A percentile compares a stretch with the other conserved stretches of the same genome.
Conservation (phyloP, 2,113 vertebrate genomes). For the Phalacrocorax brasilianus region DNA sequence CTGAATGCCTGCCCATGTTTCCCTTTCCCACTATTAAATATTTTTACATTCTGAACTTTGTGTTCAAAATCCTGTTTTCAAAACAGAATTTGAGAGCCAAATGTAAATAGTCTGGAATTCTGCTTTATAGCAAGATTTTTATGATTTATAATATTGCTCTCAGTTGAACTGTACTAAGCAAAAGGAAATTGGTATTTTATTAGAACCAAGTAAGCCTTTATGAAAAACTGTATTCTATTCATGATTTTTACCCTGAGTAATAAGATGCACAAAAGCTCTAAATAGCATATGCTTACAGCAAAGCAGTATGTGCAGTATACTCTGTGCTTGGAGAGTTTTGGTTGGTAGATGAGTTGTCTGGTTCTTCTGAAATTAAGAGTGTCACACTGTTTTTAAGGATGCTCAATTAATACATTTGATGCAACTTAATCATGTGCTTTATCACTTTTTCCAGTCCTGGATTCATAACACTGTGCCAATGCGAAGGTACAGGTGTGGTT, state of each 20-base stretch:
- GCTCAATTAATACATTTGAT: background rate
- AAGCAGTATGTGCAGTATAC: background rate
- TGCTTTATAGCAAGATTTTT: conserved; percentile 35
- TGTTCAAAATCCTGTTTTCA: conserved; percentile 41
- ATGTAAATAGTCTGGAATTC: conserved; percentile 26
- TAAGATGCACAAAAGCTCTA: background rate
- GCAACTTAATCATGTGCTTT: background rate
- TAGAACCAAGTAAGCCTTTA: conserved; percentile 26
- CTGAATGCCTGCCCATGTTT: conserved; percentile 8
- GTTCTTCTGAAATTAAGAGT: background rate
- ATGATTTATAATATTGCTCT: conserved; percentile 39
- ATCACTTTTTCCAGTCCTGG: background rate
- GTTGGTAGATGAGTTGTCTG: background rate
- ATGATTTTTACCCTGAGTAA: background rate
- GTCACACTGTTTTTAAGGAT: background rate
- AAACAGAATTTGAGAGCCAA: conserved; percentile 26
- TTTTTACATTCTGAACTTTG: conserved; percentile 39
- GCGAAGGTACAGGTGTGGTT: background rate
- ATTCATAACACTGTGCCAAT: background rate
- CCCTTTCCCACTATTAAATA: conserved; percentile 32
- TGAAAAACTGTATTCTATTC: conserved; percentile 9
- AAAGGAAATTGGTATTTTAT: conserved; percentile 48
- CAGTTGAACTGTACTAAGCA: conserved; percentile 12
- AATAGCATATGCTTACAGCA: background rate
- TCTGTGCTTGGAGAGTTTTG: background rate